Base-by-base conservation (phyloP, 2,797 vertebrate species). In the Podargus strigoides region DNA sequence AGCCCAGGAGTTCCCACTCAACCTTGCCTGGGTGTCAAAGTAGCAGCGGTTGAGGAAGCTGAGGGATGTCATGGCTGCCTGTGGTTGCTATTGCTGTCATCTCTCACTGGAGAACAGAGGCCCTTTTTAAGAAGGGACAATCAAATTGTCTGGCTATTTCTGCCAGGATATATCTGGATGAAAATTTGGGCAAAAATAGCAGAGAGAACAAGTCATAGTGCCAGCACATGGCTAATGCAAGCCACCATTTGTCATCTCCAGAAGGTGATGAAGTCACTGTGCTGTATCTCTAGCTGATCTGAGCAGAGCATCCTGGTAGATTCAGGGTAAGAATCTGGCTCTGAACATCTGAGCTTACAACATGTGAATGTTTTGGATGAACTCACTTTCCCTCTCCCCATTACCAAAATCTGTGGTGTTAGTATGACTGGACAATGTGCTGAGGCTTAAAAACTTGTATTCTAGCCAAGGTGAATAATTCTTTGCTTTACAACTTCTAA, bases 401-500 rank as follows among this genome's bases (percentile, higher is more conserved):
- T 27, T 72, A 53, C 22, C 37, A 19, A 10, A 1, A 46, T 56
- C 70, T 37, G 8, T 44, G 41, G 9, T 37, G 18, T 39, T 47
- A 88, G 58, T 60, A 78, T 44, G 75, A 68, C 21, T 90, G 74
- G 69, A 41, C 30, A 68, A 56, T 3, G 20, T 53, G 67, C 10
- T 63, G 87, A 69, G 44, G 12, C 67, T 52, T 63, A 63, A 62
- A 52, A 75, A 32, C 59, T 80, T 47, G 55, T 62, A 12, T 15
- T 28, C 62, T 50, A 80, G 12, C 36, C n/a, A 14, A 27, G 32
- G 44, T 76, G 68, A 89, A 72, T 46, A 44, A 62, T 85, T 83
- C 74, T 63, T 80, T 66, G 8, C 49, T 70, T 77, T 56, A 50
- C 42, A 85, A 60, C 75, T 92, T 76, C 70, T 89, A 88, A 89